Percentiles rank a stretch among this genome's conserved stretches.
Conservation (phyloP, 2,113 vertebrate genomes). For the Acanthisitta chloris region DNA sequence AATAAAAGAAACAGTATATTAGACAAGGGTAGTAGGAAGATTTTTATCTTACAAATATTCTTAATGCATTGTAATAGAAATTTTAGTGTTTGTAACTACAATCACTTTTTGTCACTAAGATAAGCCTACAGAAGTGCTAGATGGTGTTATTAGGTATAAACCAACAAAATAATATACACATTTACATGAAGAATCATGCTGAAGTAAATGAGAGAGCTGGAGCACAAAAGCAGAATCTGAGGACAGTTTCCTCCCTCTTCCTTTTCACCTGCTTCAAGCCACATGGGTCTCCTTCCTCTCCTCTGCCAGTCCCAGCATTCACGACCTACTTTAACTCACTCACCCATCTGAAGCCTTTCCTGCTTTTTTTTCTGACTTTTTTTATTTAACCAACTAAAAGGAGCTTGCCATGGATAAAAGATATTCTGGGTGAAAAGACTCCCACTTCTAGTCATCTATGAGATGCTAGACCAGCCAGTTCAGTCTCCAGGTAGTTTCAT, state of each 20-base stretch:
- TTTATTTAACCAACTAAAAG: not conserved
- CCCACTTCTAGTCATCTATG: not conserved
- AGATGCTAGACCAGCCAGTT: not conserved
- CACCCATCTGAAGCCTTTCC: not conserved
- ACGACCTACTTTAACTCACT: not conserved
- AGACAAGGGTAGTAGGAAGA: not conserved
- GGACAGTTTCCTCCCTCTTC: not conserved
- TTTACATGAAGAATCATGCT: not conserved
- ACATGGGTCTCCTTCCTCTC: not conserved
- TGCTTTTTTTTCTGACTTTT: not conserved
- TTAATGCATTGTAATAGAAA: not conserved
- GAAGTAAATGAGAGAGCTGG: not conserved
- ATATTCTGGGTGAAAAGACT: not conserved
- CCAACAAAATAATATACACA: not conserved
- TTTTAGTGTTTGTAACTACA: not conserved
- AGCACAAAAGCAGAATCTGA: not conserved
- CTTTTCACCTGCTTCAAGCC: not conserved
- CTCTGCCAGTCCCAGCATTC: not conserved
- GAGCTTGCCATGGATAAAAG: not conserved
- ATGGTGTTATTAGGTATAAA: not conserved
- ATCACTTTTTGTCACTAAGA: not conserved
- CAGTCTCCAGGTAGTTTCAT: not conserved
- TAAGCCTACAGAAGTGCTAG: not conserved
- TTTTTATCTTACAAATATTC: not conserved
- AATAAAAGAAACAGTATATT: not conserved